These are phyloP conservation scores for Pedetes capensis DNA, from an alignment of 2,113 vertebrate species.

Conservation along the genomic window DNA sequence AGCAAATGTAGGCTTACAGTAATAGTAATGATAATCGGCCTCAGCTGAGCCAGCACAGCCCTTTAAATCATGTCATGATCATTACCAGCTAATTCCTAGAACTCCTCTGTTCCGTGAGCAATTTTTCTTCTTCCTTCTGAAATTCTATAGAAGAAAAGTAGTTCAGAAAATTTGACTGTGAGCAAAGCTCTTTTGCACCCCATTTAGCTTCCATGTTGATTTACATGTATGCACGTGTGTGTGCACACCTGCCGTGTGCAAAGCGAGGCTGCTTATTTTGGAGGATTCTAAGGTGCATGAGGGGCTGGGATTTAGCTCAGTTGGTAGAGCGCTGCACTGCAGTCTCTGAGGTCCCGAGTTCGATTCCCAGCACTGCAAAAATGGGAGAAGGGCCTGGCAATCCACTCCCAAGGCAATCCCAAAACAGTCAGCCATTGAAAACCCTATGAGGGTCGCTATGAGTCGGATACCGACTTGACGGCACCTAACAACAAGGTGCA, in stretches of 20 bases:
- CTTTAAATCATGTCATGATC: background rate
- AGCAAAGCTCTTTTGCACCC: background rate
- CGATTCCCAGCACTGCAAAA: too few species aligned
- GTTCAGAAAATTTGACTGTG: background rate
- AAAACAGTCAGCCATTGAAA: too few species aligned
- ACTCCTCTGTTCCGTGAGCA: background rate
- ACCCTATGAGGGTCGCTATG: too few species aligned
- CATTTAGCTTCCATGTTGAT: fast-evolving
- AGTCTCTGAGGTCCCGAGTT: too few species aligned
- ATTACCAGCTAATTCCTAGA: background rate
- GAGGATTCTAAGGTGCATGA: background rate
- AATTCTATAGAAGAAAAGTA: background rate
- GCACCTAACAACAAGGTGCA: too few species aligned
- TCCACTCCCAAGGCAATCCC: too few species aligned
- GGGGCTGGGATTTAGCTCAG: too few species aligned
- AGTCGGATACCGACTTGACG: too few species aligned
- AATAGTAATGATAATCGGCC: background rate
- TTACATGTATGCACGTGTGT: too few species aligned
- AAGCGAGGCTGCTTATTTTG: background rate
- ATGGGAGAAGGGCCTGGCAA: too few species aligned
- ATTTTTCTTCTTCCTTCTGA: background rate
- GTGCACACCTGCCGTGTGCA: fast-evolving
- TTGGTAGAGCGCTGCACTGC: too few species aligned
- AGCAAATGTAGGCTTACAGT: background rate
- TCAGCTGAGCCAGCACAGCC: background rate